Base-by-base conservation (phyloP, 2,888 invertebrate species). In the Eristalis pertinax region DNA sequence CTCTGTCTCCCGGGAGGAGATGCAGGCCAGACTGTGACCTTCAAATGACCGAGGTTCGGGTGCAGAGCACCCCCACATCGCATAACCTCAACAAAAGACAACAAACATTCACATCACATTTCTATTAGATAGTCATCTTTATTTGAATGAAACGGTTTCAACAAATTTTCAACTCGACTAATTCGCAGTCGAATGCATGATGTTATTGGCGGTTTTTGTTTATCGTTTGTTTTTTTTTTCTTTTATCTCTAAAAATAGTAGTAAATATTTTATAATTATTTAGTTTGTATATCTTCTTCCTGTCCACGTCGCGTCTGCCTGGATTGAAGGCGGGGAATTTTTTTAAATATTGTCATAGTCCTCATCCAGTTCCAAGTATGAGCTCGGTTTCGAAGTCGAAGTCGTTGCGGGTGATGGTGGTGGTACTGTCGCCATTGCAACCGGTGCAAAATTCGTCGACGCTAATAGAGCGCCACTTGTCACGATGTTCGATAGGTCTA, bases 301-400 rank as follows among this genome's bases (percentile, higher is more conserved):
- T 29, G 41, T 26, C n/a, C n/a, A n/a, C 43, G 0, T 11, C 35
- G 4, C 1, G 13, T 38, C 11, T 13, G 38, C 50, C 5, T 22
- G 50, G 19, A n/a, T n/a, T 7, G 19, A 1, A 4, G 26, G 26
- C 4, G 26, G 26, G 38, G 38, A 38, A 43, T 89, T n/a, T n/a
- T n/a, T n/a, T 93, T 90, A 93, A 90, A 93, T 92, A 91, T 93
- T 92, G 91, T 93, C 93, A 90, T 93, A 93, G 90, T 93, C 93
- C 91, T 93, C 93, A 85, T 93, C 93, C 90, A 93, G 91, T 89
- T 93, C 93, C 80, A 93, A 90, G 89, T 89, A 90, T 69, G 91
- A 89, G 89, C 91, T 90, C 62, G 85, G 89, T 58, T 84, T 79
- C n/a, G 73, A 64, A 35, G 74, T 68, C 43, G 68, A n/a, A n/a